phyloP scores from a whole-genome alignment of 2,888 invertebrate species.

The Drosophila bunnanda region DNA sequence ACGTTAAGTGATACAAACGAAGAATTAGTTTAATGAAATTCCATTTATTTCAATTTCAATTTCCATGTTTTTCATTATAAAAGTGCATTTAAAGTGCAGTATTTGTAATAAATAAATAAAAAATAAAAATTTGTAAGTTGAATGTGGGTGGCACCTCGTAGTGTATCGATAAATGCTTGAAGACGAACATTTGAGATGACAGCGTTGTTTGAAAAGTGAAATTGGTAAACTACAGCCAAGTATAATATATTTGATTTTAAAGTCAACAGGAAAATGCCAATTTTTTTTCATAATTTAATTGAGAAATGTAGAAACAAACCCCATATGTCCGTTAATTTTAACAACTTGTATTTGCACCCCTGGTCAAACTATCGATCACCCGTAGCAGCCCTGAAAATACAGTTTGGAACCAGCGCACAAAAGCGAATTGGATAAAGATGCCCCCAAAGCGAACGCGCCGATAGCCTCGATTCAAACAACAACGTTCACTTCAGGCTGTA shows the following conservation, averaged over 20 bases:
- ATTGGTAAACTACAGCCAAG: too few relatives aligned
- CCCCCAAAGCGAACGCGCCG: slow-evolving; percentile 41
- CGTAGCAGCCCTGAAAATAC: slow-evolving; percentile 64
- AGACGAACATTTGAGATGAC: not conserved
- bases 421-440: slow-evolving; percentile 54
- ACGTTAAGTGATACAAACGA: not conserved
- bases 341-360: slow-evolving; percentile 1
- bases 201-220: too few relatives aligned
- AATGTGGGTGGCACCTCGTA: not conserved
- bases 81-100: not conserved
- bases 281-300: not conserved
- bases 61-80: not conserved
- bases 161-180: not conserved
- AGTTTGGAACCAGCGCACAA: slow-evolving; percentile 58
- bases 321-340: not conserved
- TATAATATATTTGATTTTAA: not conserved
- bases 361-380: slow-evolving; percentile 47
- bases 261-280: not conserved
- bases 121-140: not conserved
- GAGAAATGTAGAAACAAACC: not conserved
- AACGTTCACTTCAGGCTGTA: slow-evolving; percentile 66
- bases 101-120: not conserved
- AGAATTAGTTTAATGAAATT: too few relatives aligned
- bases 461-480: slow-evolving; percentile 61
- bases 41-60: too few relatives aligned